Evolutionary conservation across 92 coral and sea anemone species (phyloP).

Genomic region (Porites evermanni): DNA sequence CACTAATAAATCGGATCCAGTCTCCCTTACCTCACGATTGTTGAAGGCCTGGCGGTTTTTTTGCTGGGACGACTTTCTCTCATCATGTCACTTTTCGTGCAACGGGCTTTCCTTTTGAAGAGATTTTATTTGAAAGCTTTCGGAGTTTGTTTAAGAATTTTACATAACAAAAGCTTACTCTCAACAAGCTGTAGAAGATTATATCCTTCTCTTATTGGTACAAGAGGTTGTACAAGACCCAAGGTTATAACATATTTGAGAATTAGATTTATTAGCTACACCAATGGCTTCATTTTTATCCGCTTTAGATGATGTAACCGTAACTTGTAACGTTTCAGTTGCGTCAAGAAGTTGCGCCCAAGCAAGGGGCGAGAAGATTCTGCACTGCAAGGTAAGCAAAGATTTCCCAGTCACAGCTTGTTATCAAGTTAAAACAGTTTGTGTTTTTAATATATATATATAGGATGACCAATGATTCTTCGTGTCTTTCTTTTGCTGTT

Average conservation of each 20-base stretch:
- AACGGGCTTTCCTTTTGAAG: background rate
- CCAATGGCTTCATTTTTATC: background rate
- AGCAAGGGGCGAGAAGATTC: background rate
- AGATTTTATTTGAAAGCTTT: conserved; percentile 5
- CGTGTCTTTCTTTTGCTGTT: no score
- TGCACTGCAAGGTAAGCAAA: conserved; percentile 17
- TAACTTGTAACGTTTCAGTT: background rate
- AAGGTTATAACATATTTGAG: background rate
- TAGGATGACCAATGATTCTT: no score
- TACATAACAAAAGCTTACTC: background rate
- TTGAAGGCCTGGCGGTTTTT: conserved; percentile 15
- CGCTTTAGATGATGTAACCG: background rate
- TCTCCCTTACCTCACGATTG: background rate
- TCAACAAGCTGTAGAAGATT: background rate
- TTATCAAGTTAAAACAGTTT: no score
- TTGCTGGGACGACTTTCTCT: background rate
- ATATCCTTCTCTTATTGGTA: background rate
- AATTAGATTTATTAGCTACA: no score
- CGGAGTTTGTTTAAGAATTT: background rate
- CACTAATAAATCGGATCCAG: background rate
- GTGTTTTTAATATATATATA: background rate
- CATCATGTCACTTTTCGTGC: conserved; percentile 1
- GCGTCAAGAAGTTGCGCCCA: background rate
- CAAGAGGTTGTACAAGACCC: background rate
- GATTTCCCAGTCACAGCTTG: no score